Evolutionary conservation across 2,113 vertebrate species (phyloP).

Genomic region (Orientallactaga bullata): DNA sequence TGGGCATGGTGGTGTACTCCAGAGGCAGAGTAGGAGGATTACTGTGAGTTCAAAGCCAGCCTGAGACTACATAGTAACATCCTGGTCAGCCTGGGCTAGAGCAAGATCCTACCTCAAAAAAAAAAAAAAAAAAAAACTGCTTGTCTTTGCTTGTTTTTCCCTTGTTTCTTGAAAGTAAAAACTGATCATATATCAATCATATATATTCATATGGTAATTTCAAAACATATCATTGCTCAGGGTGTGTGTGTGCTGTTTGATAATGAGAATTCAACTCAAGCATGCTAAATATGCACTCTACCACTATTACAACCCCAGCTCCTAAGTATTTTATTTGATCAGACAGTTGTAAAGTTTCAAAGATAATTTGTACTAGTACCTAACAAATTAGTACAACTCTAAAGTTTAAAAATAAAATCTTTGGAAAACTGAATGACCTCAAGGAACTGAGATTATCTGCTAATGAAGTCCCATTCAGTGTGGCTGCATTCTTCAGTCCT

Average conservation of each 20-base stretch:
- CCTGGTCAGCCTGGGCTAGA: too few species aligned
- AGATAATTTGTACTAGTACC: background rate
- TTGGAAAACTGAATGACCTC: background rate
- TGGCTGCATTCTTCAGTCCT: background rate
- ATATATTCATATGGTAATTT: background rate
- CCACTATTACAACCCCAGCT: background rate
- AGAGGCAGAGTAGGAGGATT: too few species aligned
- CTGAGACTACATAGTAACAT: too few species aligned
- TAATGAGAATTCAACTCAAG: background rate
- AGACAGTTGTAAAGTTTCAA: background rate
- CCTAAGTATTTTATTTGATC: background rate
- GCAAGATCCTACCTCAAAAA: too few species aligned
- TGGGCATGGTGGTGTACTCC: too few species aligned
- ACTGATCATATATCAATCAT: background rate
- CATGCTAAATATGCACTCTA: background rate
- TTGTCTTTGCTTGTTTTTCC: background rate
- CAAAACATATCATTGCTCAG: background rate
- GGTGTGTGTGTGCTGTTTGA: background rate
- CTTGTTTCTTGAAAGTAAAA: conserved; percentile 16
- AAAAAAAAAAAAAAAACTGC: too few species aligned
- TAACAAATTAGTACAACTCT: background rate
- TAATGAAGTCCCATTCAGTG: background rate
- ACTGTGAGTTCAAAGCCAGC: too few species aligned
- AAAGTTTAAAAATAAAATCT: background rate
- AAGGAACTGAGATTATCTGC: background rate